Percentiles rank a stretch among this genome's conserved stretches.
phyloP scores from a whole-genome alignment of 2,888 invertebrate species.

The Physocephala rufipes region DNA sequence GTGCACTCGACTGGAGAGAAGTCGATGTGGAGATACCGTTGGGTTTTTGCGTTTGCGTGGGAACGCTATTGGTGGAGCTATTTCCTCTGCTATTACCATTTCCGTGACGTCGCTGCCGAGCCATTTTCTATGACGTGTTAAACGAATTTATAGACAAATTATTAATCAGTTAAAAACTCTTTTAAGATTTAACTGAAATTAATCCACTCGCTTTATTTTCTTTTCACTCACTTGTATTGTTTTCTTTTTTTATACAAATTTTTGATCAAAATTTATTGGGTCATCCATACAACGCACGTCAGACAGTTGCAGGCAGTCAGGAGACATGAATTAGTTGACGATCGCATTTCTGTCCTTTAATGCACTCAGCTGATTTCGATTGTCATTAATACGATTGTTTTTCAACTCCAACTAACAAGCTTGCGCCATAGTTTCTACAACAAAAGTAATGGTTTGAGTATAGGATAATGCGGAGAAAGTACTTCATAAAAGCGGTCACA shows the following conservation, averaged over 20 bases:
- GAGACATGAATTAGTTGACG: not conserved
- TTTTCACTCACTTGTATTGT: no score
- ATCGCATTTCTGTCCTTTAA: not conserved
- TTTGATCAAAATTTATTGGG: no score
- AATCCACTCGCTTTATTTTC: no score
- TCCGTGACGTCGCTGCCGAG: slow-evolving; percentile 36
- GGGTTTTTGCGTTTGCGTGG: not conserved
- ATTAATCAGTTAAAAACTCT: not conserved
- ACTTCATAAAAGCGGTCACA: no score
- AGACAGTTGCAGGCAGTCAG: no score
- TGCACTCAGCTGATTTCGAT: not conserved
- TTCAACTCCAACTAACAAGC: not conserved
- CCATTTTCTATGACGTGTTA: slow-evolving; percentile 26
- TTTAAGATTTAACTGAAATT: not conserved
- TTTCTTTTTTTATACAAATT: no score
- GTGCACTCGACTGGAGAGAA: not conserved
- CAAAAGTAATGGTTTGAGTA: not conserved
- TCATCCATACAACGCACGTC: no score
- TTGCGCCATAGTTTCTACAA: not conserved
- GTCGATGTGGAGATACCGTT: slow-evolving; percentile 15
- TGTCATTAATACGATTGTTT: not conserved
- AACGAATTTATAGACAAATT: not conserved
- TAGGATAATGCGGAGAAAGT: no score
- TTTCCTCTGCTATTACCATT: slow-evolving; percentile 11
- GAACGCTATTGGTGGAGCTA: not conserved